Evolutionary conservation across 2,797 vertebrate genomes (phyloP).

Genomic region (Parotocinclus haroldoi): DNA sequence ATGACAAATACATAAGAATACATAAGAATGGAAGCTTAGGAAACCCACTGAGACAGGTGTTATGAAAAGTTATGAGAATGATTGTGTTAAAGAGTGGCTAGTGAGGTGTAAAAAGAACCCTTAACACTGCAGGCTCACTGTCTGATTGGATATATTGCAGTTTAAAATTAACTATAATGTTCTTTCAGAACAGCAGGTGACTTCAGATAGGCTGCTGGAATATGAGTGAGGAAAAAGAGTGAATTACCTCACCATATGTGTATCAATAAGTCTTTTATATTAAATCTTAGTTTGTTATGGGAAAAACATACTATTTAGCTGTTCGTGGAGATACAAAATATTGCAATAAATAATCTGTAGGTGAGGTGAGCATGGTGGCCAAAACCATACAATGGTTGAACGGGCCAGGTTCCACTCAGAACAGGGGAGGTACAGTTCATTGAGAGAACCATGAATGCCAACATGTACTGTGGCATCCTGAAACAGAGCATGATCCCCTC

Average conservation of each 20-base stretch:
- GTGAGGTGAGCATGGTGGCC: too few relatives aligned
- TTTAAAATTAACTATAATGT: conserved; percentile 67
- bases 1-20: conserved; percentile 2
- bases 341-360: too few relatives aligned
- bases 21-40: neutral
- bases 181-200: conserved; percentile 43
- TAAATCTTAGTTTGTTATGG: too few relatives aligned
- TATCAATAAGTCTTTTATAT: too few relatives aligned
- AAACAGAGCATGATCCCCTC: too few relatives aligned
- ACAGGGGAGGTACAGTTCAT: too few relatives aligned
- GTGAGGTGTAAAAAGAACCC: conserved; percentile 52
- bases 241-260: neutral
- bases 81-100: conserved; percentile 59
- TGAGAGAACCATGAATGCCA: too few relatives aligned
- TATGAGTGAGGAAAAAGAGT: neutral
- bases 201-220: neutral
- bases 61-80: conserved; percentile 60
- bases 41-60: conserved; percentile 1
- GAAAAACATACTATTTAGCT: too few relatives aligned
- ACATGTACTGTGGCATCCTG: too few relatives aligned
- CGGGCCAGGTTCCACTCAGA: too few relatives aligned
- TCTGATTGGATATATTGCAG: conserved; percentile 46
- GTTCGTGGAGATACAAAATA: too few relatives aligned
- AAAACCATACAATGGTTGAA: too few relatives aligned
- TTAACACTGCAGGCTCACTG: conserved; percentile 45